Evolutionary conservation across 2,888 invertebrate genomes (phyloP).

Genomic region (Synanthedon tipuliformis): DNA sequence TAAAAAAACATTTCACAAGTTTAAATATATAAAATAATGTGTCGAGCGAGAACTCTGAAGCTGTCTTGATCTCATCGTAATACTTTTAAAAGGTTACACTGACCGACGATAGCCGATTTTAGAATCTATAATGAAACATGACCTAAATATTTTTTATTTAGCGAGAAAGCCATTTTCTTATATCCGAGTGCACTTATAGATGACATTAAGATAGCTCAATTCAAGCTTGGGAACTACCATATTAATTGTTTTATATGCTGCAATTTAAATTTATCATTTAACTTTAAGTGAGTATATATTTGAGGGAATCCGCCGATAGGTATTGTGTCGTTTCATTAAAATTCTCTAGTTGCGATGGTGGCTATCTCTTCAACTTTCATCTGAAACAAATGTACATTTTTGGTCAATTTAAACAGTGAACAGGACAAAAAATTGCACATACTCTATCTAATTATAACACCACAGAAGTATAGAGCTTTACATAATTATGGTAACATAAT

Average conservation of each 20-base stretch:
- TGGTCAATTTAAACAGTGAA: too few species aligned
- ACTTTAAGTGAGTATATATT: conserved; percentile 56
- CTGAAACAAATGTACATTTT: conserved; percentile 35
- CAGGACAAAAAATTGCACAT: too few species aligned
- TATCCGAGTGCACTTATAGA: conserved; percentile 62
- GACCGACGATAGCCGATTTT: conserved; percentile 33
- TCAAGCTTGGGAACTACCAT: conserved; percentile 64
- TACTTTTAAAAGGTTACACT: conserved; percentile 46
- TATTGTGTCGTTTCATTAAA: conserved; percentile 62
- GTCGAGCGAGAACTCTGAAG: conserved; percentile 40
- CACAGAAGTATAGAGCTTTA: too few species aligned
- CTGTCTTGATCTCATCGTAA: conserved; percentile 42
- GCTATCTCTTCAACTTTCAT: conserved; percentile 68
- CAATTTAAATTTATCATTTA: conserved; percentile 63
- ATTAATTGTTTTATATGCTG: conserved; percentile 47
- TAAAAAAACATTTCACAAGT: conserved; percentile 50
- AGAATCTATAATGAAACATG: conserved; percentile 43
- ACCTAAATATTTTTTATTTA: conserved; percentile 23
- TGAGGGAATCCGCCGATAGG: conserved; percentile 38
- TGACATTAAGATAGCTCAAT: conserved; percentile 56
- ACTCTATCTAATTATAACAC: too few species aligned
- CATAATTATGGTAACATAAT: too few species aligned
- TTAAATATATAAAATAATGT: conserved; percentile 45
- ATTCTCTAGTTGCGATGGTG: conserved; percentile 43
- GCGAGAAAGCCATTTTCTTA: conserved; percentile 56